A percentile compares a stretch with the other conserved stretches of the same genome.
phyloP scores from a whole-genome alignment of 2,797 vertebrate genomes.

The Agapornis canus region DNA sequence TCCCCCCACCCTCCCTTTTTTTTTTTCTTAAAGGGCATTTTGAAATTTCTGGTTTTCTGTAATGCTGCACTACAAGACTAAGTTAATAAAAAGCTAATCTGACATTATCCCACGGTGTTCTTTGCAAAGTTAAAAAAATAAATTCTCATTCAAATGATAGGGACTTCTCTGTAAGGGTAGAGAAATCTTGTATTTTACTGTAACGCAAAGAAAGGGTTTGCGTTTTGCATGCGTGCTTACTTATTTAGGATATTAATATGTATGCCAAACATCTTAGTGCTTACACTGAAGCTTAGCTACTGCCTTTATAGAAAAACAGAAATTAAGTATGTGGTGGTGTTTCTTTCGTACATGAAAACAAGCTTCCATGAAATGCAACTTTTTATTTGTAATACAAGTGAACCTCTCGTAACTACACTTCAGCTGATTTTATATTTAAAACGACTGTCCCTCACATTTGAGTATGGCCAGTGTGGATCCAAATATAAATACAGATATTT shows the following conservation, averaged over 20 bases:
- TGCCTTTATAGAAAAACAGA: neutral
- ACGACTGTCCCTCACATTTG: neutral
- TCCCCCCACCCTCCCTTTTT: too few species aligned
- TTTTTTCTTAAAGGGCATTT: neutral
- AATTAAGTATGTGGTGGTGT: neutral
- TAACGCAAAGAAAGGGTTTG: conserved; percentile 75
- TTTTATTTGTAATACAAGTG: neutral
- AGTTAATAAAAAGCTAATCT: neutral
- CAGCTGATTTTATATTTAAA: conserved; percentile 16
- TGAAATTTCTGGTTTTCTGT: neutral
- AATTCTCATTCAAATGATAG: neutral
- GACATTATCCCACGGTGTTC: conserved; percentile 20
- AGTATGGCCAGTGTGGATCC: neutral
- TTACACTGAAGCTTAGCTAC: conserved; percentile 47
- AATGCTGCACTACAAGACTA: neutral
- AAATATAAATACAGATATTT: neutral
- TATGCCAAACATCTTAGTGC: conserved; percentile 34
- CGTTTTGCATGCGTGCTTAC: conserved; percentile 69
- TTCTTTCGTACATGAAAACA: conserved; percentile 51
- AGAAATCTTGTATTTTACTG: conserved; percentile 2
- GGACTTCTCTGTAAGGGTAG: neutral
- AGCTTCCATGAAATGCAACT: neutral
- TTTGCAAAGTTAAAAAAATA: neutral
- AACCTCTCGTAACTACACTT: neutral
- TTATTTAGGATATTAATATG: conserved; percentile 26